These are phyloP conservation scores for Drosophila sproati DNA, from an alignment of 1,140 invertebrate species.

Conservation along the genomic window DNA sequence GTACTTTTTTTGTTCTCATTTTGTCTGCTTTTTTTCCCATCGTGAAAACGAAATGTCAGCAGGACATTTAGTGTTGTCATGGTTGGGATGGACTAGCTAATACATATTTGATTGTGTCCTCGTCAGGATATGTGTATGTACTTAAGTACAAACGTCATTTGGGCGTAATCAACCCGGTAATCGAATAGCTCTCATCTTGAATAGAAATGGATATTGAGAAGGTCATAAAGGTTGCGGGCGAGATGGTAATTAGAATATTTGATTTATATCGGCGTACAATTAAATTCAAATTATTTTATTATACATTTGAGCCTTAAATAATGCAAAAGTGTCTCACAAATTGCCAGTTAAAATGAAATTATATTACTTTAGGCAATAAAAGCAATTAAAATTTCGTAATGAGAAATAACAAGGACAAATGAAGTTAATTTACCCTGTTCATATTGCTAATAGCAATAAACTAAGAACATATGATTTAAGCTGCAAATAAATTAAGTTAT, in stretches of 20 bases:
- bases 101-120: constrained; percentile 35
- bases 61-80: constrained; percentile 43
- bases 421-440: no score
- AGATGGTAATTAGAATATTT: constrained; percentile 2
- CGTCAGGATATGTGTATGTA: neutral
- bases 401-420: no score
- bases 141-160: constrained; percentile 18
- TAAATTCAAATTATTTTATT: neutral
- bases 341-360: neutral
- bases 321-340: neutral
- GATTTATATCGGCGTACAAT: neutral
- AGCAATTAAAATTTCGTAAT: neutral
- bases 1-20: constrained; percentile 44
- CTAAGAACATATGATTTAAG: no score
- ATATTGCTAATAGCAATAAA: no score
- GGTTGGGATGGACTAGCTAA: constrained; percentile 50
- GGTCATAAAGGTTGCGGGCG: constrained; percentile 16
- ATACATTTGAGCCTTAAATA: neutral
- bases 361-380: neutral
- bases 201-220: constrained; percentile 10
- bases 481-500: no score
- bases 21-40: neutral
- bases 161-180: constrained; percentile 9
- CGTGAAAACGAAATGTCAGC: constrained; percentile 61
- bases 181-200: constrained; percentile 19